Conservation (phyloP, 2,113 vertebrate genomes). For the Camelus dromedarius region DNA sequence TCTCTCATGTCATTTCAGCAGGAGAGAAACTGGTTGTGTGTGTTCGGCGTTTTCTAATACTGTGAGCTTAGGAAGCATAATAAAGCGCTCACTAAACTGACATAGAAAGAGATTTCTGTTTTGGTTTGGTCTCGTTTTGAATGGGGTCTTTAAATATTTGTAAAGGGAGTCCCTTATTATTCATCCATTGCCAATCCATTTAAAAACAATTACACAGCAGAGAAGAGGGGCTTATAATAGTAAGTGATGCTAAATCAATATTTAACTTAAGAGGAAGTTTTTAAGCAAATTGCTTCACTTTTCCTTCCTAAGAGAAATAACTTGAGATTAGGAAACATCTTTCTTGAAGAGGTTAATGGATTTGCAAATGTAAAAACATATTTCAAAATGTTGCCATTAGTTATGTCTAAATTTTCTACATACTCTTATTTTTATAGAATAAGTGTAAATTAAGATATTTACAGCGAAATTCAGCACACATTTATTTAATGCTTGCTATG, state of each 20-base stretch:
- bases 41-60: background rate
- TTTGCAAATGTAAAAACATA: slow-evolving; percentile 49
- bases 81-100: slow-evolving; percentile 19
- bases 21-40: background rate
- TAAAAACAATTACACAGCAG: slow-evolving; percentile 45
- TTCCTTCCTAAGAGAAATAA: slow-evolving; percentile 42
- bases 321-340: slow-evolving; percentile 18
- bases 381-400: background rate
- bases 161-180: slow-evolving; percentile 3
- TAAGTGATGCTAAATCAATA: slow-evolving; percentile 52
- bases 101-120: background rate
- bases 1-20: slow-evolving; percentile 30
- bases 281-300: slow-evolving; percentile 25
- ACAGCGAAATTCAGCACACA: background rate
- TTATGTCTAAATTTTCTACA: slow-evolving; percentile 42
- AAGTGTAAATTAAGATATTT: slow-evolving; percentile 38
- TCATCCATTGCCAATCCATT: slow-evolving; percentile 16
- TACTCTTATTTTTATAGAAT: slow-evolving; percentile 34
- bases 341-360: slow-evolving; percentile 36
- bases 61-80: slow-evolving; percentile 43
- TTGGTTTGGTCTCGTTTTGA: background rate
- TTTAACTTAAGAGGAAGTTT: slow-evolving; percentile 18
- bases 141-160: slow-evolving; percentile 42
- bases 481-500: background rate
- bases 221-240: background rate